Conservation (phyloP, 2,888 invertebrate species). For the Hipparchia sbordonii region DNA sequence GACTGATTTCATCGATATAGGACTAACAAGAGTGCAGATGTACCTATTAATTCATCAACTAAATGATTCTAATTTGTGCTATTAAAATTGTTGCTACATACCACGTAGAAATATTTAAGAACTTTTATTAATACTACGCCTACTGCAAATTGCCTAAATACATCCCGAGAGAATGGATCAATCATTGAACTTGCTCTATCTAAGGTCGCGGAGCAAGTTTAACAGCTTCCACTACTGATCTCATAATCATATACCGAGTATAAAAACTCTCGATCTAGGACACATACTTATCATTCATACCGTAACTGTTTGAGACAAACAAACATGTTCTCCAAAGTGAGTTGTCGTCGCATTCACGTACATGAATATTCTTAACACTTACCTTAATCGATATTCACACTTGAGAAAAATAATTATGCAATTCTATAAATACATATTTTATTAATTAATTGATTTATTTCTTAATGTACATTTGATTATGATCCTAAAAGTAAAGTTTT, state of each 20-base stretch:
- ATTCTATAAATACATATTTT: background rate
- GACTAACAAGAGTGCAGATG: too few relatives aligned
- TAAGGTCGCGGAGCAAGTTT: conserved; percentile 37
- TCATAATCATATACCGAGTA: conserved; percentile 29
- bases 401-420: background rate
- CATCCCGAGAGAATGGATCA: conserved; percentile 33
- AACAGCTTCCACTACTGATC: conserved; percentile 38
- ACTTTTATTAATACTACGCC: conserved; percentile 24
- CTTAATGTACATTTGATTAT: too few relatives aligned
- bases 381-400: too few relatives aligned
- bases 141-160: conserved; percentile 30
- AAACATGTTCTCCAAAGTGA: conserved; percentile 45
- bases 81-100: conserved; percentile 6
- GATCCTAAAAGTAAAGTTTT: too few relatives aligned
- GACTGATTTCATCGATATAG: too few relatives aligned
- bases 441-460: too few relatives aligned
- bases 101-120: conserved; percentile 3
- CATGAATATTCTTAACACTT: too few relatives aligned
- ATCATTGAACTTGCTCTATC: conserved; percentile 33
- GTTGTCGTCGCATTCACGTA: conserved; percentile 18
- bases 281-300: conserved; percentile 34
- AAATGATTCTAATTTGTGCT: background rate
- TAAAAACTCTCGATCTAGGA: conserved; percentile 33
- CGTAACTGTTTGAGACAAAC: conserved; percentile 24
- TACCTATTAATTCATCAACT: too few relatives aligned